Conservation (phyloP, 2,888 invertebrate genomes). For the Lymantria dispar region DNA sequence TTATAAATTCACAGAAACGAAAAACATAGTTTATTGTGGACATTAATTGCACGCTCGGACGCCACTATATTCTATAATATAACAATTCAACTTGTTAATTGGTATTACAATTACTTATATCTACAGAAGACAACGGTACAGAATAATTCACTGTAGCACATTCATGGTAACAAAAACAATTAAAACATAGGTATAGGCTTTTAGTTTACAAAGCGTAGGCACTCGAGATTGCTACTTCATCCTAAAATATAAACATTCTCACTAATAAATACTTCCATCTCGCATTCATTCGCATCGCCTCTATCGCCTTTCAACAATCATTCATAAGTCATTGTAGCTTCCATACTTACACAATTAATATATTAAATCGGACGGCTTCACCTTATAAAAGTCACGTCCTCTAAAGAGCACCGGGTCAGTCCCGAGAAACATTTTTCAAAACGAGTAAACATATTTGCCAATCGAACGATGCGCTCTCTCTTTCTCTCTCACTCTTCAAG, state of each 20-base stretch:
- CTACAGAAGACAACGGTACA: constrained; percentile 79
- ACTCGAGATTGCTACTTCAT: constrained; percentile 82
- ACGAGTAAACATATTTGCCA: constrained; percentile 55
- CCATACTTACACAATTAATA: constrained; percentile 52
- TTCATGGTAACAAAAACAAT: constrained; percentile 81
- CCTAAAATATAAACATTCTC: constrained; percentile 74
- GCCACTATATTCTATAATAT: constrained; percentile 55
- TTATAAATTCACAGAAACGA: constrained; percentile 19
- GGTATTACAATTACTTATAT: constrained; percentile 74
- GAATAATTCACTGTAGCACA: constrained; percentile 73
- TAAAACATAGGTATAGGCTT: constrained; percentile 70
- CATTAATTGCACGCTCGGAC: constrained; percentile 40
- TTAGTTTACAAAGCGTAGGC: constrained; percentile 82
- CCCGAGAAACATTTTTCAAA: constrained; percentile 64
- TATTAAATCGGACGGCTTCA: constrained; percentile 72
- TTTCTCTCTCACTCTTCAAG: constrained; percentile 50
- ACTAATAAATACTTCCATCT: constrained; percentile 78
- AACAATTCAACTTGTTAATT: constrained; percentile 81
- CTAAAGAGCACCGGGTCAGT: constrained; percentile 80
- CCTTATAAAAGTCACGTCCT: constrained; percentile 67
- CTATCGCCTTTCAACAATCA: constrained; percentile 40
- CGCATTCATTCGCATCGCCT: constrained; percentile 57
- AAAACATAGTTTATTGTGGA: constrained; percentile 4
- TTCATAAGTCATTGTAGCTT: constrained; percentile 16
- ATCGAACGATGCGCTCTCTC: constrained; percentile 47